phyloP scores from a whole-genome alignment of 2,888 invertebrate species.

The Coenonympha arcania region DNA sequence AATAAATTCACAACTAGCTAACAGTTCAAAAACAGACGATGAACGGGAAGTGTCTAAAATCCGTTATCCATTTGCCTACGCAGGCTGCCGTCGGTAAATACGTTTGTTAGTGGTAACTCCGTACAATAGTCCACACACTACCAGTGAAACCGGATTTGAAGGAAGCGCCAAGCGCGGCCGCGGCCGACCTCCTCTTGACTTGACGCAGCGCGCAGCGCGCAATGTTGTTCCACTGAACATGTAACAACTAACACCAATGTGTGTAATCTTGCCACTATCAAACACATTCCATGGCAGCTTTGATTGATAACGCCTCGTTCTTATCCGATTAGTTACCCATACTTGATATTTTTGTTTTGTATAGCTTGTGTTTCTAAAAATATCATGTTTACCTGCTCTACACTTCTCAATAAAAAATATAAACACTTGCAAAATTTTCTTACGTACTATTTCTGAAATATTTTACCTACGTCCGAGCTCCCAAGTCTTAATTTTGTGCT shows the following conservation, averaged over 20 bases:
- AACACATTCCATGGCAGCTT: neutral
- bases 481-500: neutral
- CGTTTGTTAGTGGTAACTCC: too few species aligned
- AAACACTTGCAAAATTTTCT: too few species aligned
- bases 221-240: conserved; percentile 1
- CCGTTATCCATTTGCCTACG: conserved; percentile 26
- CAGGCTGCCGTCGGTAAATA: too few species aligned
- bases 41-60: conserved; percentile 10
- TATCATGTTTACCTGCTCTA: too few species aligned
- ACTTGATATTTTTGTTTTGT: neutral
- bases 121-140: conserved; percentile 20
- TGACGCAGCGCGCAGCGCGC: conserved; percentile 33
- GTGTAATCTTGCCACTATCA: conserved; percentile 10
- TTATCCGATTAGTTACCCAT: neutral
- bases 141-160: conserved; percentile 57
- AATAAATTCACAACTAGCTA: neutral
- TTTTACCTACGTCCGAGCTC: too few species aligned
- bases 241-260: conserved; percentile 4
- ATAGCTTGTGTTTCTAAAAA: neutral
- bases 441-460: too few species aligned
- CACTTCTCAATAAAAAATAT: too few species aligned
- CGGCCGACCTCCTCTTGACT: conserved; percentile 45
- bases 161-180: conserved; percentile 41
- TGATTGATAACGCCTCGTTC: conserved; percentile 10
- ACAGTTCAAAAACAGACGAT: neutral